phyloP scores from a whole-genome alignment of 1,140 invertebrate species.

The Ptiloglossa arizonensis region DNA sequence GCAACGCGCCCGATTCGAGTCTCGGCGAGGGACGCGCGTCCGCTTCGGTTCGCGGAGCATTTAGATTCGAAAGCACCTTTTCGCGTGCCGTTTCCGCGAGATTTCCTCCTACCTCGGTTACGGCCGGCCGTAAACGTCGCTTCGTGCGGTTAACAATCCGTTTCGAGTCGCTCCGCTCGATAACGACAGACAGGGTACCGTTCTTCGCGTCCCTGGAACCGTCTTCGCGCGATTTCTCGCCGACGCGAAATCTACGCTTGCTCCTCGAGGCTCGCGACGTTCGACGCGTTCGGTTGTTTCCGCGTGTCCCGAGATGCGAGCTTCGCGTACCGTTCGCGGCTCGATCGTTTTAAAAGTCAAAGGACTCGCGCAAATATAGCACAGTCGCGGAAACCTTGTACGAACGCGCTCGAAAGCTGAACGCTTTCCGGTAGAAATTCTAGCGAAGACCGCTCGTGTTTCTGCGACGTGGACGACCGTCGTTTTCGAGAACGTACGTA shows the following conservation, averaged over 20 bases:
- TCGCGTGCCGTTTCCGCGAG: neutral
- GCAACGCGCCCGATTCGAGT: neutral
- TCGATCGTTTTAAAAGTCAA: conserved; percentile 55
- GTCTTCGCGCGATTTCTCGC: too few species aligned
- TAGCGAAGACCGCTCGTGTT: too few species aligned
- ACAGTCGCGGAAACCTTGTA: too few species aligned
- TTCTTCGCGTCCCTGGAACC: neutral
- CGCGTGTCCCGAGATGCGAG: too few species aligned
- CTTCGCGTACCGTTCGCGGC: too few species aligned
- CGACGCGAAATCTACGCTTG: neutral
- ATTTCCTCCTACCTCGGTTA: neutral
- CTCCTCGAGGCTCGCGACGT: too few species aligned
- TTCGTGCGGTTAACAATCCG: neutral
- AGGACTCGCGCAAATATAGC: conserved; percentile 40
- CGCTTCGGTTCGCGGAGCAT: neutral
- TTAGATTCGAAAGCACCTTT: neutral
- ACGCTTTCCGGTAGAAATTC: too few species aligned
- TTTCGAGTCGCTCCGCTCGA: neutral
- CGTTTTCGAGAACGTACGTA: too few species aligned
- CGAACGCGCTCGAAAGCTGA: too few species aligned
- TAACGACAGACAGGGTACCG: neutral
- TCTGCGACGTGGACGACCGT: too few species aligned
- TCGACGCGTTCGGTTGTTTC: too few species aligned
- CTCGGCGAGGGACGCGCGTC: too few species aligned
- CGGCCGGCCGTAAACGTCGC: neutral